A percentile compares a stretch with the other conserved stretches of the same genome.
Conservation (phyloP, 2,797 vertebrate genomes). For the Dromococcyx pavoninus region DNA sequence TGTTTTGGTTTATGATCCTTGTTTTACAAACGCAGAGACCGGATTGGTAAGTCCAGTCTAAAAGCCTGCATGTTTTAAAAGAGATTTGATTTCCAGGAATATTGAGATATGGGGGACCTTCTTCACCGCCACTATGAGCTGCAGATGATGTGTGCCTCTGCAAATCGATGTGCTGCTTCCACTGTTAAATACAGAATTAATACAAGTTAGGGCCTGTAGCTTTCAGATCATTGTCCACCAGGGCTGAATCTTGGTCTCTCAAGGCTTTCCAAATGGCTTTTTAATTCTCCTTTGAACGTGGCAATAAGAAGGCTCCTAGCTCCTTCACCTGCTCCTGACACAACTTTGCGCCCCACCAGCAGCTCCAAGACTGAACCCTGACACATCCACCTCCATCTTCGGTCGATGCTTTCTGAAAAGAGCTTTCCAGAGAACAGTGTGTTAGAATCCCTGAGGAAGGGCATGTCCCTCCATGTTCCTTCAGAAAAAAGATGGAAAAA, state of each 20-base stretch:
- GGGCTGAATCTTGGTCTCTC: background rate
- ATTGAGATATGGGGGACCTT: background rate
- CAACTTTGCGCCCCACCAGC: background rate
- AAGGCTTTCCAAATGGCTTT: background rate
- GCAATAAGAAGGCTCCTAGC: background rate
- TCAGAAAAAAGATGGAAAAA: background rate
- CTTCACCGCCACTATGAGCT: background rate
- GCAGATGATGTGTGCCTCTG: background rate
- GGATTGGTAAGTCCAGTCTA: background rate
- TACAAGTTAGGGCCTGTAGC: background rate
- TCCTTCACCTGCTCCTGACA: background rate
- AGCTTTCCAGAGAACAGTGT: fast-evolving
- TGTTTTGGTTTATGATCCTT: background rate
- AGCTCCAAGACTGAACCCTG: background rate
- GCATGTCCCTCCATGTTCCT: fast-evolving
- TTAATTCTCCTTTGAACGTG: background rate
- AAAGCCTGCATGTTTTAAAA: background rate
- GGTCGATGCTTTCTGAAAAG: background rate
- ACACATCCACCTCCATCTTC: fast-evolving
- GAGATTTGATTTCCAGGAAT: background rate
- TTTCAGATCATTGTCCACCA: background rate
- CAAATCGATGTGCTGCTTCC: background rate
- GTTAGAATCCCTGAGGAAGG: background rate
- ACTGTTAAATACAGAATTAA: background rate
- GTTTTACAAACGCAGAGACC: background rate